Percentiles rank a stretch among this genome's conserved stretches.
Evolutionary conservation across 2,888 invertebrate species (phyloP).

Genomic region (Mythimna loreyi): DNA sequence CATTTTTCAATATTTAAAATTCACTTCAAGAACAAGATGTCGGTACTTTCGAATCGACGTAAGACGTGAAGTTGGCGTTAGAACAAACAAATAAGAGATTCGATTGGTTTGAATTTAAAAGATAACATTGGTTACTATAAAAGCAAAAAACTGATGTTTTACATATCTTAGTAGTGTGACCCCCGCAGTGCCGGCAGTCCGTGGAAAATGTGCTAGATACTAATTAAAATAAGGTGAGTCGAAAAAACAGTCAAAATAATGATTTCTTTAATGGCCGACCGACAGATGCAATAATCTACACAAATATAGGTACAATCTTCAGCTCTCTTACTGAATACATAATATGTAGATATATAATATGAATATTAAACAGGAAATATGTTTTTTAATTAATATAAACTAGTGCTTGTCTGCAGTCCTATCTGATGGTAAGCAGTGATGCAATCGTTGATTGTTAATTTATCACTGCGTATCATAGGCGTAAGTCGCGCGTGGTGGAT

Average conservation of each 20-base stretch:
- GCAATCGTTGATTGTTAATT: too few relatives aligned
- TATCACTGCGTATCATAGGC: too few relatives aligned
- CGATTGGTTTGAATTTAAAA: background rate
- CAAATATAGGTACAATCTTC: too few relatives aligned
- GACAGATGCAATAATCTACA: background rate
- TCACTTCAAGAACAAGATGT: background rate
- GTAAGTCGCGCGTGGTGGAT: too few relatives aligned
- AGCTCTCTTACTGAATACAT: too few relatives aligned
- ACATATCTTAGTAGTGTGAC: background rate
- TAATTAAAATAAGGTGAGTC: background rate
- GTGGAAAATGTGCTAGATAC: background rate
- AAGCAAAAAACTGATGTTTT: background rate
- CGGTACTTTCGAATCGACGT: background rate
- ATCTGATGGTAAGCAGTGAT: too few relatives aligned
- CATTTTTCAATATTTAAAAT: background rate
- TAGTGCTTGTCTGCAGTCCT: too few relatives aligned
- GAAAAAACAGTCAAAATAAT: background rate
- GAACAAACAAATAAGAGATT: background rate
- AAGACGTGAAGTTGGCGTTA: background rate
- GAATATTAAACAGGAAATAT: too few relatives aligned
- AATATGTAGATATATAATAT: too few relatives aligned
- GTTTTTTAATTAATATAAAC: too few relatives aligned
- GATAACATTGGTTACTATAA: background rate
- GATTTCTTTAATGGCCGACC: background rate
- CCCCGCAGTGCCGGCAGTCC: background rate